A percentile compares a stretch with the other conserved stretches of the same genome.
phyloP scores from a whole-genome alignment of 2,797 vertebrate species.

The Phoxinus dragarum region DNA sequence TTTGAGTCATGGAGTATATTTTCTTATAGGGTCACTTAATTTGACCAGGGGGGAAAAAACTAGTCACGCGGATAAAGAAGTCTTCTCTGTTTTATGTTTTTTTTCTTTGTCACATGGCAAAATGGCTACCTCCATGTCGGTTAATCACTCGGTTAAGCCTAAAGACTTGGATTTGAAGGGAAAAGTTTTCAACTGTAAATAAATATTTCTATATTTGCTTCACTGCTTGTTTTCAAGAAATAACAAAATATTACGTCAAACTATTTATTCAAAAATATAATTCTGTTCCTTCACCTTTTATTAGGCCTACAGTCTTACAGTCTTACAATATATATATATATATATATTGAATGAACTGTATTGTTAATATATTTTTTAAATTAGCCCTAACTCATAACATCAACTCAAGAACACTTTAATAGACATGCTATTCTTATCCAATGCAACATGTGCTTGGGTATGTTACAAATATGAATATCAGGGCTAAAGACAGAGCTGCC shows the following conservation, averaged over 20 bases:
- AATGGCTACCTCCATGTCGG: background rate
- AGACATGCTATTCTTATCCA: background rate
- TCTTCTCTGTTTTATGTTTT: background rate
- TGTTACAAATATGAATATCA: background rate
- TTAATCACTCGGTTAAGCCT: background rate
- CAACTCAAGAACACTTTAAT: background rate
- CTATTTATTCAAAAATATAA: background rate
- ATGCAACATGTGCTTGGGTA: constrained; percentile 7
- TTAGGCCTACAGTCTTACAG: no score
- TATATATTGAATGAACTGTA: background rate
- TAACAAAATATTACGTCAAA: background rate
- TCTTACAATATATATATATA: background rate
- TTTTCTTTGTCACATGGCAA: background rate
- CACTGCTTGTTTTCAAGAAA: background rate
- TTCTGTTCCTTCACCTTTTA: background rate
- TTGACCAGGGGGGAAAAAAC: no score
- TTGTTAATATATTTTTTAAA: background rate
- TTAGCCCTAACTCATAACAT: background rate
- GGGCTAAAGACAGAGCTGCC: background rate
- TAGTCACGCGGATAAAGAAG: background rate
- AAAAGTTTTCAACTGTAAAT: background rate
- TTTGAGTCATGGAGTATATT: background rate
- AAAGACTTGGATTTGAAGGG: background rate
- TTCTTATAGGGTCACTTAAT: background rate
- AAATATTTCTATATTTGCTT: background rate